These are phyloP conservation scores for Brachionichthys hirsutus DNA, from an alignment of 2,113 vertebrate genomes.

Conservation along the genomic window DNA sequence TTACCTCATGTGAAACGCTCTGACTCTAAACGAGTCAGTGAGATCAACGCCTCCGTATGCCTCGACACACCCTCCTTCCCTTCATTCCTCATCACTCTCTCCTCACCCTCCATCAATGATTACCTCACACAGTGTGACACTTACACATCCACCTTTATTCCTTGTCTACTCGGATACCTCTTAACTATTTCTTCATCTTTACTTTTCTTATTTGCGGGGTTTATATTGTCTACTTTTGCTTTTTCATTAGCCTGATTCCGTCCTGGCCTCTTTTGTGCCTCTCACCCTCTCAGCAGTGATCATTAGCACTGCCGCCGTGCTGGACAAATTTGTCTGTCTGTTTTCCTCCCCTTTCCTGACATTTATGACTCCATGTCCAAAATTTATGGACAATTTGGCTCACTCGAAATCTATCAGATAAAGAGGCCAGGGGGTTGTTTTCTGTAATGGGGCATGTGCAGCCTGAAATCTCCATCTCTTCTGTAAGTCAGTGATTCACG, in stretches of 20 bases:
- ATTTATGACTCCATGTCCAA: slow-evolving; percentile 68
- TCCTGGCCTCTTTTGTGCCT: background rate
- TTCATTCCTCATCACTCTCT: slow-evolving; percentile 17
- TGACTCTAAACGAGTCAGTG: background rate
- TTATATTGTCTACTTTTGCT: background rate
- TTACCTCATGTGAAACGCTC: slow-evolving; percentile 1
- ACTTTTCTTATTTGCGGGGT: slow-evolving; percentile 10
- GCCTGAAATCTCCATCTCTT: slow-evolving; percentile 52
- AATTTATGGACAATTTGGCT: slow-evolving; percentile 75
- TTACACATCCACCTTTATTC: slow-evolving; percentile 9
- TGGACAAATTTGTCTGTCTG: slow-evolving; percentile 59
- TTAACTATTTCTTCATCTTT: slow-evolving; percentile 10
- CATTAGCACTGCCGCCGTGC: slow-evolving; percentile 65
- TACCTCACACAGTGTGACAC: slow-evolving; percentile 3
- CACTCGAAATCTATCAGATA: slow-evolving; percentile 70
- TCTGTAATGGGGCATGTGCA: slow-evolving; percentile 54
- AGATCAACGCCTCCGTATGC: slow-evolving; percentile 30
- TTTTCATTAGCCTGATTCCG: slow-evolving; percentile 8
- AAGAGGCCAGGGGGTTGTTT: slow-evolving; percentile 63
- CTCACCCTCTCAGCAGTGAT: slow-evolving; percentile 17
- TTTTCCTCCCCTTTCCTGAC: slow-evolving; percentile 64
- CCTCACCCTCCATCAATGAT: slow-evolving; percentile 27
- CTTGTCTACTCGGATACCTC: slow-evolving; percentile 8
- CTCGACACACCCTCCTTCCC: slow-evolving; percentile 15
- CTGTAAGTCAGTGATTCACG: slow-evolving; percentile 61